Base-by-base conservation (phyloP, 2,888 invertebrate genomes). In the Galerucella nymphaeae region DNA sequence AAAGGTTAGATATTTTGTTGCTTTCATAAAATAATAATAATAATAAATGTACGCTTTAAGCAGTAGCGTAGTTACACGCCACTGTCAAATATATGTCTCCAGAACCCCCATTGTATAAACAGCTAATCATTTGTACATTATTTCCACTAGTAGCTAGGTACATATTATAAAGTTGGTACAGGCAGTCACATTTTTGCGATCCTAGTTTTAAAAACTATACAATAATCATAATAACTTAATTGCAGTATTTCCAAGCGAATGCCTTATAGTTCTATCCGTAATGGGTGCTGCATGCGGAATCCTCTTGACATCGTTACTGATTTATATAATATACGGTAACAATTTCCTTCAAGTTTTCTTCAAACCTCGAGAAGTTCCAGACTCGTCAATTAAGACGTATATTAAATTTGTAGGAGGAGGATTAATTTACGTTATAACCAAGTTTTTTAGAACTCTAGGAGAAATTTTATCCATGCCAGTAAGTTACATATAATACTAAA, bases 381-480 rank as follows among this genome's bases (percentile, higher is more conserved):
- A 75, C 10, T 30, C 53, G 58, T 38, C 62, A 10, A 2, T 76
- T 16, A 77, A 72, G 55, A 68, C 61, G 14, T 74, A 70, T 18
- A 10, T 76, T 11, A 79, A 79, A 71, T 76, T 67, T 58, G 6
- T 78, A 20, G 78, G 78, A n/a, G 78, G 79, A 20, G 73, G 78
- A 57, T 66, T 78, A 45, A 70, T 77, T 30, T 71, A 77, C 48
- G 42, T 78, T 16, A 50, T 80, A 50, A 78, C 78, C n/a, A 77
- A 72, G 38, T 61, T 77, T 61, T 63, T 80, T 63, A 71, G 67
- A 58, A 73, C 69, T 8, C 53, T 80, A 58, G 79, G 77, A 53
- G 74, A 63, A 50, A 41, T 80, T 50, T 75, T 80, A 62, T 70
- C 78, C 30, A 76, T 77, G 66, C 79, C 80, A 45, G 79, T 79